Evolutionary conservation across 2,113 vertebrate genomes (phyloP).

Genomic region (Erinaceus europaeus): DNA sequence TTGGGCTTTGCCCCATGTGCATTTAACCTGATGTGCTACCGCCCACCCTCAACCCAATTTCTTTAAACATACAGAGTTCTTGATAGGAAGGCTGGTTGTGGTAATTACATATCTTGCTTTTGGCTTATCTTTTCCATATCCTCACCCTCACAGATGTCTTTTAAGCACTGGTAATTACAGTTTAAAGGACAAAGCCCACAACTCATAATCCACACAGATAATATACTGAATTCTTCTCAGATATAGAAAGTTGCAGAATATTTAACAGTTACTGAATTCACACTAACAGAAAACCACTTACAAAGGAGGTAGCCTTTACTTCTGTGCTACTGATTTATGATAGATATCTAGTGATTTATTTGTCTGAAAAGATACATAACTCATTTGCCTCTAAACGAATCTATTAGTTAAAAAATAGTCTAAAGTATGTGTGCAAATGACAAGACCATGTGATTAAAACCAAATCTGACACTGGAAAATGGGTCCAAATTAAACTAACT

Average conservation of each 20-base stretch:
- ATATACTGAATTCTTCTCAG: conserved; percentile 44
- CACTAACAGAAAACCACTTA: conserved; percentile 21
- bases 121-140: conserved; percentile 42
- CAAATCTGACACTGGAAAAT: conserved; percentile 32
- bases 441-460: not conserved
- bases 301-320: not conserved
- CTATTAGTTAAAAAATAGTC: not conserved
- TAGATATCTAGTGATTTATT: not conserved
- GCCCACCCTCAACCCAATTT: too few species aligned
- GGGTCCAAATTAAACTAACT: conserved; percentile 15
- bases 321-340: not conserved
- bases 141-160: conserved; percentile 51
- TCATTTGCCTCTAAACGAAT: conserved; percentile 3
- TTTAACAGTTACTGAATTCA: not conserved
- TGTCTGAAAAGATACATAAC: not conserved
- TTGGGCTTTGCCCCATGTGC: too few species aligned
- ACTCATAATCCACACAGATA: conserved; percentile 50
- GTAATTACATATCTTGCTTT: conserved; percentile 54
- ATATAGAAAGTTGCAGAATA: conserved; percentile 11
- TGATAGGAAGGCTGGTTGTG: conserved; percentile 44
- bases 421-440: not conserved
- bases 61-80: conserved; percentile 37
- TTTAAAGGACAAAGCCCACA: conserved; percentile 36
- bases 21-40: too few species aligned
- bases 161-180: conserved; percentile 57